phyloP scores from a whole-genome alignment of 1,140 invertebrate genomes.

The Polypedilum vanderplanki region DNA sequence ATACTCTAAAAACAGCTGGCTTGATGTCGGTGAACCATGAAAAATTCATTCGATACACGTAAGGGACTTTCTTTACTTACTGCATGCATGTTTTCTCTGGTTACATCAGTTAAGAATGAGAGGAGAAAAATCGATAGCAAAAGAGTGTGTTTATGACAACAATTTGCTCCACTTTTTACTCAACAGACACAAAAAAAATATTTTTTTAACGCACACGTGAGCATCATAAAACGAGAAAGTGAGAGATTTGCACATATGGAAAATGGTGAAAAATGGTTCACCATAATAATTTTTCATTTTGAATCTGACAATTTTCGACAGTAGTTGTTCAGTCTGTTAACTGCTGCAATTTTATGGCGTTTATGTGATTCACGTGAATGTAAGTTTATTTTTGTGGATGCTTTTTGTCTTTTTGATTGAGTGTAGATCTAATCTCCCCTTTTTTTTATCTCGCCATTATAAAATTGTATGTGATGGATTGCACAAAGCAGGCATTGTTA shows the following conservation, averaged over 20 bases:
- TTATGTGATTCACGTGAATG: neutral
- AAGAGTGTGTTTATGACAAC: neutral
- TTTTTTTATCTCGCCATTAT: too few species aligned
- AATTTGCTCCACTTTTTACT: constrained; percentile 8
- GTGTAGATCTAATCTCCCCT: too few species aligned
- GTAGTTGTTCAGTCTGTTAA: neutral
- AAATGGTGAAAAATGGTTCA: neutral
- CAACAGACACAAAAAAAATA: too few species aligned
- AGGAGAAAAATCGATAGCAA: neutral
- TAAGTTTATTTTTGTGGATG: neutral
- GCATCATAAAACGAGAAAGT: neutral
- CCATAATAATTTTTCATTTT: constrained; percentile 4
- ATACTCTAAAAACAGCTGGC: neutral
- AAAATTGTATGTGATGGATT: too few species aligned
- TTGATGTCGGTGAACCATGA: constrained; percentile 11
- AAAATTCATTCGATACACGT: constrained; percentile 18
- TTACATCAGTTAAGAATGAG: neutral
- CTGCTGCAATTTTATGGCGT: constrained; percentile 16
- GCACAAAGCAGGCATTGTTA: too few species aligned
- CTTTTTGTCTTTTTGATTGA: neutral
- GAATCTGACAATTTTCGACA: constrained; percentile 4
- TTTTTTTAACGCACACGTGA: neutral
- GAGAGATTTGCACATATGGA: neutral
- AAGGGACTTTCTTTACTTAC: neutral
- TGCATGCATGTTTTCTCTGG: neutral